Evolutionary conservation across 2,888 invertebrate genomes (phyloP), one percentile per base, ranked within the genome.

Genomic region (Aradus depressus): DNA sequence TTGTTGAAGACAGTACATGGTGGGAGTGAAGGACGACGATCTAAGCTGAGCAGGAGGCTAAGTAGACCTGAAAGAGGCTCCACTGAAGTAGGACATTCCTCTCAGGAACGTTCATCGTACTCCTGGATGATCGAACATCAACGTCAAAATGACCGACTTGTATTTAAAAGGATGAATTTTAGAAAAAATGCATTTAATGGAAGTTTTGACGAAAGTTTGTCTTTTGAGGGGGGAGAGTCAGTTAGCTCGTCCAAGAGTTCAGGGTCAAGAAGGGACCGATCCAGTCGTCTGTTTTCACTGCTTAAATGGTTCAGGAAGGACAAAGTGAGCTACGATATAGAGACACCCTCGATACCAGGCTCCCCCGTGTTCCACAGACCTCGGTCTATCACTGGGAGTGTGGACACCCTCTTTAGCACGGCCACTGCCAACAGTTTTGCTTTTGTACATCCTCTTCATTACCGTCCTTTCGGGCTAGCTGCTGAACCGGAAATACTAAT

Each of bases 371-470:
- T 60, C 28, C 51, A 59, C 2, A 50, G 61, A 51, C 55, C 58
- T 18, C 61, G 64, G 39, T 73, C 74, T 55, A 75, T 76, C 64
- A 71, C 68, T 59, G 75, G 73, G 56, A 81, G 81, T 64, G 70
- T 81, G 56, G 76, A 77, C 60, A 82, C 82, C 59, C 73, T 75
- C 44, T 77, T 80, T 63, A 84, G 84, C 60, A 81, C 78, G 51
- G 78, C 81, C 44, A 82, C 83, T 8, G 81, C 77, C 16, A 76
- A 76, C 34, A 83, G 83, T 63, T 84, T 85, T 64, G 78, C 81
- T 16, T 84, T 78, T 65, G 72, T 81, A 58, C 65, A 73, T 47
- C 74, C 82, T 54, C 68, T 72, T 39, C 68, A 70, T 54, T 76
- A 76, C 64, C 67, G 67, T 44, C 65, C 67, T 14, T 66, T 63